Evolutionary conservation across 2,888 invertebrate species (phyloP), one percentile per base, ranked within the genome.

Genomic region (Lucinisca nassula): DNA sequence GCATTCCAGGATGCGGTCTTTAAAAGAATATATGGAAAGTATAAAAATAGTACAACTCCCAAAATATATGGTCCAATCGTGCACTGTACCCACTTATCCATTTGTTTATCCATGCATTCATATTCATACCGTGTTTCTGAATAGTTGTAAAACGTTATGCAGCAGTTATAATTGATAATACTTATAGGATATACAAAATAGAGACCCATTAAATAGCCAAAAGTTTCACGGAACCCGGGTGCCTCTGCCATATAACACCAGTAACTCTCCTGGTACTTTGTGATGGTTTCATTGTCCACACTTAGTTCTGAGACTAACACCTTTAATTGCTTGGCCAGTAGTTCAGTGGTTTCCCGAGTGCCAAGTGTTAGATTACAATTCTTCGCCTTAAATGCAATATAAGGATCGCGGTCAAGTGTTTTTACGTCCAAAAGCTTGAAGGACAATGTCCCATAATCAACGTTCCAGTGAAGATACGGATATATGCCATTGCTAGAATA

Each of bases 391-490:
- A 74, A 49, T 10, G 17, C 1, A 3, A 74, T 49, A n/a, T n/a
- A 74, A 17, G 74, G 74, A 30, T 40, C 30, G 10, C 6, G 1
- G 21, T 21, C 1, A 30, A 74, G 74, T 10, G 74, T 74, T n/a
- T 74, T 74, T 3, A 27, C 30, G n/a, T 74, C 74, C 45, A 74
- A 45, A 1, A 74, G 35, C 2, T 24, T 27, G 27, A 74, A 74
- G 38, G 74, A 74, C 17, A 49, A 27, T 10, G 27, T 12, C 12
- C 27, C 1, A 35, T 27, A 74, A 49, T 74, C 74, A 38, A 30
- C n/a, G 30, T 40, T 74, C 74, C 74, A 74, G 49, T 74, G 24
- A 6, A 74, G 40, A 74, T 74, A 74, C 24, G 74, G 74, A 35
- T 35, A 67, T 35, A 67, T 6, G 17, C 67, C 67, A 10, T 17